These are phyloP conservation scores for Ctenosaura bakeri DNA, from an alignment of 2,797 vertebrate genomes.

Conservation along the genomic window DNA sequence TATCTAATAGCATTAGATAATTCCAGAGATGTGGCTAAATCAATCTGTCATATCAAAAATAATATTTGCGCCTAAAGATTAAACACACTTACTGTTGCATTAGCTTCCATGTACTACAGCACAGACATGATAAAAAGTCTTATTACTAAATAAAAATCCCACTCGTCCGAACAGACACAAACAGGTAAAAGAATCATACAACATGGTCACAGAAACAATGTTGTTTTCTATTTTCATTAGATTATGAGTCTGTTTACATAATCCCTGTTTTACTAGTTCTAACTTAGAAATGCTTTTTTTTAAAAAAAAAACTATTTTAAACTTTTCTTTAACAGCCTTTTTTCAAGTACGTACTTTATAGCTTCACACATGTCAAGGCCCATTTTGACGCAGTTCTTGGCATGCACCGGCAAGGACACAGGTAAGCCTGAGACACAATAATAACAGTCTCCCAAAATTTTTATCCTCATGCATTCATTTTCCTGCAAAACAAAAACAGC, in stretches of 20 bases:
- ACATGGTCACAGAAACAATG: not conserved
- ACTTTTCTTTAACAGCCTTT: not conserved
- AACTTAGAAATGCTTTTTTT: not conserved
- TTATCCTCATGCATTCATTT: conserved; percentile 99
- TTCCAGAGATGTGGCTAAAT: not conserved
- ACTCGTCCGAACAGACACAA: not conserved
- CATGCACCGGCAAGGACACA: conserved; percentile 94
- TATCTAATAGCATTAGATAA: not conserved
- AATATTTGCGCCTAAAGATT: not conserved
- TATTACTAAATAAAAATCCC: not conserved
- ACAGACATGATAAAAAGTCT: not conserved
- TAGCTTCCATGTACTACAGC: not conserved
- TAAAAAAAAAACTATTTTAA: not conserved
- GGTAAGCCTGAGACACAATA: conserved; percentile 98
- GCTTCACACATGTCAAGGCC: conserved; percentile 99
- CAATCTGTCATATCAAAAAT: not conserved
- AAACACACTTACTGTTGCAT: too few relatives aligned
- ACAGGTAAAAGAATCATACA: not conserved
- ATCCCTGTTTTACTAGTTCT: not conserved
- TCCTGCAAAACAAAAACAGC: conserved; percentile 82
- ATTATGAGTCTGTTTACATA: not conserved
- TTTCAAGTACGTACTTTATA: conserved; percentile 90
- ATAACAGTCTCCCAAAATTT: conserved; percentile 98
- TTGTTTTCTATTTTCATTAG: not conserved
- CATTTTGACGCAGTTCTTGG: conserved; percentile 99